These are phyloP conservation scores for Scolopax bukidnonensis DNA, from an alignment of 2,797 vertebrate species.

Conservation along the genomic window DNA sequence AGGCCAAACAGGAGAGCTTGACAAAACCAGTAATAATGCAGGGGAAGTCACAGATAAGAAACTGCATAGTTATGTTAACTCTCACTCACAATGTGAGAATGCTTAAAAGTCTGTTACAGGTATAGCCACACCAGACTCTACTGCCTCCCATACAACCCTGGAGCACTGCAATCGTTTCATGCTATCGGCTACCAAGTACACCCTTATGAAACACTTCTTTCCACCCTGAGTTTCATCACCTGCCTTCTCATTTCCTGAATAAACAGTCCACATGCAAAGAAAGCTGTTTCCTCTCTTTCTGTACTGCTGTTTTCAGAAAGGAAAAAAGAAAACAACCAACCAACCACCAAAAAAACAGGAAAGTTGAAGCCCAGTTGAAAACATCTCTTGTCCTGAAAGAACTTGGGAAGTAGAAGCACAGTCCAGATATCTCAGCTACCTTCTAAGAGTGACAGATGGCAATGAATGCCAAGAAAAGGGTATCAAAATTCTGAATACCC, in stretches of 20 bases:
- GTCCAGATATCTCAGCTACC: neutral
- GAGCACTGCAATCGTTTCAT: neutral
- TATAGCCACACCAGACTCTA: neutral
- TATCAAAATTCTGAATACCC: neutral
- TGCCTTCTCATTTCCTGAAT: slow-evolving; percentile 29
- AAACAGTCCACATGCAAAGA: neutral
- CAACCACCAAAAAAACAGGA: neutral
- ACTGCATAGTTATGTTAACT: neutral
- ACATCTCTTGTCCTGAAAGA: neutral
- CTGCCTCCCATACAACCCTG: neutral
- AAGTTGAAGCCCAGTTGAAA: neutral
- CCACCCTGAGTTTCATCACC: slow-evolving; percentile 17
- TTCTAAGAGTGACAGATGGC: neutral
- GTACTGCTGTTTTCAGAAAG: neutral
- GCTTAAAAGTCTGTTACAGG: neutral
- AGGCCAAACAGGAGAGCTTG: neutral
- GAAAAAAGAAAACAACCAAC: neutral
- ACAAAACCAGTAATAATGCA: neutral
- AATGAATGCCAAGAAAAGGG: neutral
- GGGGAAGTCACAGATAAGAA: neutral
- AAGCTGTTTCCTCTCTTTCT: slow-evolving; percentile 16
- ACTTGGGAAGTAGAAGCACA: neutral
- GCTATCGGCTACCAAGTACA: neutral
- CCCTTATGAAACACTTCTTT: slow-evolving; percentile 35
- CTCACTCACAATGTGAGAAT: neutral